Evolutionary conservation across 1,140 invertebrate genomes (phyloP), one percentile per base, ranked within the genome.

Genomic region (Bombus waltoni): DNA sequence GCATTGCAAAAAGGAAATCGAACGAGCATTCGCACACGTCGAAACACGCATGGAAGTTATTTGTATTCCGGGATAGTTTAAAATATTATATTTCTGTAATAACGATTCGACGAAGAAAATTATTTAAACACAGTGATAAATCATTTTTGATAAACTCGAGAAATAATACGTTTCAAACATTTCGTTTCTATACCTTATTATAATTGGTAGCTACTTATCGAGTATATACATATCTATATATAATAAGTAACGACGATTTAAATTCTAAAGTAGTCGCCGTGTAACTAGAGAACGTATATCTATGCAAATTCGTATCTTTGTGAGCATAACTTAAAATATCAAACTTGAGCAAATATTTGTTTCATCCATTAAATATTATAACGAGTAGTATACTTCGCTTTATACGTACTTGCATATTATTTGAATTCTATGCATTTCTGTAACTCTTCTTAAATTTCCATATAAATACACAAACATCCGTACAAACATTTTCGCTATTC

Each of bases 1-100:
- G 57, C n/a, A 65, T 62, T 32, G 38, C 57, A 65, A 77, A 77
- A 77, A 65, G 75, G 38, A 65, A 65, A 77, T 42, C n/a, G 57
- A 76, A 76, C 25, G 25, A n/a, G 38, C 40, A 42, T 18, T 59
- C 38, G 28, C n/a, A 32, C n/a, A 22, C 18, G n/a, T 35, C 4
- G n/a, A 32, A n/a, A n/a, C 70, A n/a, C 70, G n/a, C n/a, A 13
- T 9, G 25, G 22, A 40, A 40, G 38, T 71, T 74, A 47, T 74
- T 44, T 15, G 72, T 44, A 74, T 74, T 47, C 42, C 42, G 18
- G 22, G 32, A 74, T 62, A 74, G 18, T 73, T 11, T 25, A 22
- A 25, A 70, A 70, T 71, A 71, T 66, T 28, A 40, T 71, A 28
- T 40, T 28, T 71, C 25, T 13, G 22, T 10, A 9, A 47, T 47